phyloP scores from a whole-genome alignment of 2,888 invertebrate species.

The Periphyllus acericola region DNA sequence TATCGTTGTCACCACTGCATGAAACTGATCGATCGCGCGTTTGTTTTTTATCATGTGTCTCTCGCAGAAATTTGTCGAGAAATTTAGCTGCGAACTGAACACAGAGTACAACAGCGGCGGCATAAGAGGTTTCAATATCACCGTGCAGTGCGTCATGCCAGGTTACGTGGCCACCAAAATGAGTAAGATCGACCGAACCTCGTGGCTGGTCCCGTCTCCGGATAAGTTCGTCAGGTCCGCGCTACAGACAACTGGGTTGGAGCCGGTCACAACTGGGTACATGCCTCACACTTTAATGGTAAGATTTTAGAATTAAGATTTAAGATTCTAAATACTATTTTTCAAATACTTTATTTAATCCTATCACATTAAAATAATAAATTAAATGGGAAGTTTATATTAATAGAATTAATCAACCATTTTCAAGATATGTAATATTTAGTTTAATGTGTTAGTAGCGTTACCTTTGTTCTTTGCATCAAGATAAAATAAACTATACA shows the following conservation, averaged over 20 bases:
- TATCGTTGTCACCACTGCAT: not conserved
- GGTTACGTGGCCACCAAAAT: constrained; percentile 93
- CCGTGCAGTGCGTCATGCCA: constrained; percentile 84
- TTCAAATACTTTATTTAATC: too few relatives aligned
- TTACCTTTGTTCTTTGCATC: too few relatives aligned
- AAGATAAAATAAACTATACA: too few relatives aligned
- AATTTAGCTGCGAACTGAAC: constrained; percentile 80
- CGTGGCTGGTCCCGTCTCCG: constrained; percentile 81
- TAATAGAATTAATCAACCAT: too few relatives aligned
- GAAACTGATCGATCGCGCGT: not conserved
- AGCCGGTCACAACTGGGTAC: constrained; percentile 79
- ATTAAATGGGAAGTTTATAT: too few relatives aligned
- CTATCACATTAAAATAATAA: too few relatives aligned
- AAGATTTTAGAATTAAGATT: too few relatives aligned
- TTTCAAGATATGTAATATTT: too few relatives aligned
- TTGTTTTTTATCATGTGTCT: constrained; percentile 58
- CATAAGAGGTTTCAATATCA: constrained; percentile 68
- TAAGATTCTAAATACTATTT: too few relatives aligned
- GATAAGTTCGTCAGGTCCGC: constrained; percentile 78
- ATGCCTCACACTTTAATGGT: constrained; percentile 76
- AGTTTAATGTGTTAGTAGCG: too few relatives aligned
- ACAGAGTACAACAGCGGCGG: constrained; percentile 80
- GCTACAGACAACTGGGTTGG: constrained; percentile 77
- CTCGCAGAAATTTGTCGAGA: constrained; percentile 79
- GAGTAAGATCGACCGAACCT: constrained; percentile 80